A percentile compares a stretch with the other conserved stretches of the same genome.
phyloP scores from a whole-genome alignment of 1,140 invertebrate species.

The Anagrus nilaparvatae region DNA sequence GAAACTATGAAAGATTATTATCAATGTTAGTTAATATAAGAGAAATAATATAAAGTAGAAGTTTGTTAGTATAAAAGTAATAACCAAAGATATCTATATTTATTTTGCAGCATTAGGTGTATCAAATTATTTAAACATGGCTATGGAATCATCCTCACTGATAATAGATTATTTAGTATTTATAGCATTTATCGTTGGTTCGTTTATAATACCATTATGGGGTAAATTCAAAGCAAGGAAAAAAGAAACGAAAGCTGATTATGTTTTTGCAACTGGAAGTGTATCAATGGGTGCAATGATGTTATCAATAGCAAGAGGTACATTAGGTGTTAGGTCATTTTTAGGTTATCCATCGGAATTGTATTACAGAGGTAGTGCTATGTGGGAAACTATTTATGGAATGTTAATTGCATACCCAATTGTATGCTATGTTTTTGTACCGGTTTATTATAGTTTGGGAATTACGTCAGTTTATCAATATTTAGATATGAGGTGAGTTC shows the following conservation, averaged over 20 bases:
- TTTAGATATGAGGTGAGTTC: slow-evolving; percentile 56
- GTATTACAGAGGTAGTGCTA: slow-evolving; percentile 67
- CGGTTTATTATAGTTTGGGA: slow-evolving; percentile 70
- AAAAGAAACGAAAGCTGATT: slow-evolving; percentile 59
- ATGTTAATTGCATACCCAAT: slow-evolving; percentile 72
- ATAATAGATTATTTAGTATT: slow-evolving; percentile 68
- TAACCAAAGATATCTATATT: too few relatives aligned
- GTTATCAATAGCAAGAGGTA: slow-evolving; percentile 69
- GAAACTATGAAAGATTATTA: too few relatives aligned
- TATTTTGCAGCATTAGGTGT: slow-evolving; percentile 16
- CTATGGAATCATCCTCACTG: slow-evolving; percentile 34
- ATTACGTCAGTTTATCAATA: slow-evolving; percentile 82
- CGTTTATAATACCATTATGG: slow-evolving; percentile 64
- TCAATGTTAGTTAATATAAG: too few relatives aligned
- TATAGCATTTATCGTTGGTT: slow-evolving; percentile 56
- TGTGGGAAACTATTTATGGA: slow-evolving; percentile 79
- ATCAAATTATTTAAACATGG: slow-evolving; percentile 16
- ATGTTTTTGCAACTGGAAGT: slow-evolving; percentile 60
- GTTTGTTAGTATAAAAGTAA: too few relatives aligned
- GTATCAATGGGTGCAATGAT: slow-evolving; percentile 71
- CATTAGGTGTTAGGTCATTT: slow-evolving; percentile 67
- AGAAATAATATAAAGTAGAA: too few relatives aligned
- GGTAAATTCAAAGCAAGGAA: slow-evolving; percentile 53
- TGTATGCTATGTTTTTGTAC: slow-evolving; percentile 71
- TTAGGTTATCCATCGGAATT: slow-evolving; percentile 73